A percentile compares a stretch with the other conserved stretches of the same genome.
These are phyloP conservation scores for Podargus strigoides DNA, from an alignment of 2,797 vertebrate species.

Conservation along the genomic window DNA sequence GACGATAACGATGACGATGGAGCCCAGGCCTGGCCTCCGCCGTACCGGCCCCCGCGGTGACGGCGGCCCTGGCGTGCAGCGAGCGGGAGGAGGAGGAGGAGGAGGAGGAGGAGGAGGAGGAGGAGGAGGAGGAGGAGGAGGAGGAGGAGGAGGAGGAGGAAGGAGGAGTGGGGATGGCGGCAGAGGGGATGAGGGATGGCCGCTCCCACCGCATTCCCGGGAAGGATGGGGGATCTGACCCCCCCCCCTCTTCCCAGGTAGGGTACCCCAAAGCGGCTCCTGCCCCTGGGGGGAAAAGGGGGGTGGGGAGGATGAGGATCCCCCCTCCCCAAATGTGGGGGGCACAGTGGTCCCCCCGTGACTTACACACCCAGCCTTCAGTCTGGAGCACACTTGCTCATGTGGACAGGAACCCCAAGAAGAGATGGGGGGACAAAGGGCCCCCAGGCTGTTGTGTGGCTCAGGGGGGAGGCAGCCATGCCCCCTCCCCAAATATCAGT, in stretches of 20 bases:
- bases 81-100: neutral
- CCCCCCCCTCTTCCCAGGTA: neutral
- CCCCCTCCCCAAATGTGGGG: neutral
- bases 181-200: neutral
- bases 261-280: neutral
- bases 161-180: neutral
- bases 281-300: neutral
- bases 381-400: neutral
- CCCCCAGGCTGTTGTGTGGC: neutral
- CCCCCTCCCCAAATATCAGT: neutral
- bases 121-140: neutral
- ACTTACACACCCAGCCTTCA: neutral
- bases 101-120: neutral
- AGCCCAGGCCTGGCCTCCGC: slow-evolving; percentile 17
- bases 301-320: neutral
- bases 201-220: neutral
- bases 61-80: neutral
- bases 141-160: neutral
- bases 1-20: slow-evolving; percentile 33
- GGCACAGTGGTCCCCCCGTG: neutral
- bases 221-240: neutral
- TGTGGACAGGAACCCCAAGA: neutral
- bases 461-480: neutral
- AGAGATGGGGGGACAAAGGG: neutral
- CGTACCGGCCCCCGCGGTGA: neutral